A percentile compares a stretch with the other conserved stretches of the same genome.
Conservation (phyloP, 2,888 invertebrate species). For the Deilephila porcellus region DNA sequence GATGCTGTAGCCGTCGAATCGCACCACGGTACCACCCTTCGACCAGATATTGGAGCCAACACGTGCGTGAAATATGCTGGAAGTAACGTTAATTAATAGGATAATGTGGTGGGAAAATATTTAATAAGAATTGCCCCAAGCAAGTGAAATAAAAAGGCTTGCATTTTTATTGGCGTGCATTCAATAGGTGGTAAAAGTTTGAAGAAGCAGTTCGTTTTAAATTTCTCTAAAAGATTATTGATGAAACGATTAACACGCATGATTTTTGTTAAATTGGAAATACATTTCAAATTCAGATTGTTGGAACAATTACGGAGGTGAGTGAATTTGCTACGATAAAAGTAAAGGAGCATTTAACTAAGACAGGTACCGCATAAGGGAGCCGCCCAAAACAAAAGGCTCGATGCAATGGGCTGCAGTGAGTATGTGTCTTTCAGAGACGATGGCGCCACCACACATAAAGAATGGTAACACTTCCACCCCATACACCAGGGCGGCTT, state of each 20-base stretch:
- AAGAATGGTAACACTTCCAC: slow-evolving; percentile 14
- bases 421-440: slow-evolving; percentile 43
- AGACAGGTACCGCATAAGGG: slow-evolving; percentile 37
- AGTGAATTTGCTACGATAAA: too few species aligned
- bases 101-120: background rate
- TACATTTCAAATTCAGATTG: too few species aligned
- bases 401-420: slow-evolving; percentile 59
- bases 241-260: too few species aligned
- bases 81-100: slow-evolving; percentile 6
- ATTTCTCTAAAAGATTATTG: too few species aligned
- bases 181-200: too few species aligned
- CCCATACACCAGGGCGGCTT: slow-evolving; percentile 9
- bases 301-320: too few species aligned
- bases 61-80: slow-evolving; percentile 45
- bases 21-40: slow-evolving; percentile 35
- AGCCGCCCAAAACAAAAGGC: slow-evolving; percentile 30
- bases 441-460: slow-evolving; percentile 47
- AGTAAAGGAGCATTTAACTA: slow-evolving; percentile 30
- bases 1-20: slow-evolving; percentile 41
- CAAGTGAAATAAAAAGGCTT: too few species aligned
- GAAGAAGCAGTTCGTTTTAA: too few species aligned
- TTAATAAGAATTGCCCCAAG: too few species aligned
- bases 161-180: too few species aligned
- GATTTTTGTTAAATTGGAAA: too few species aligned
- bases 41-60: slow-evolving; percentile 53